A percentile compares a stretch with the other conserved stretches of the same genome.
Conservation (phyloP, 2,113 vertebrate genomes). For the Pica pica region DNA sequence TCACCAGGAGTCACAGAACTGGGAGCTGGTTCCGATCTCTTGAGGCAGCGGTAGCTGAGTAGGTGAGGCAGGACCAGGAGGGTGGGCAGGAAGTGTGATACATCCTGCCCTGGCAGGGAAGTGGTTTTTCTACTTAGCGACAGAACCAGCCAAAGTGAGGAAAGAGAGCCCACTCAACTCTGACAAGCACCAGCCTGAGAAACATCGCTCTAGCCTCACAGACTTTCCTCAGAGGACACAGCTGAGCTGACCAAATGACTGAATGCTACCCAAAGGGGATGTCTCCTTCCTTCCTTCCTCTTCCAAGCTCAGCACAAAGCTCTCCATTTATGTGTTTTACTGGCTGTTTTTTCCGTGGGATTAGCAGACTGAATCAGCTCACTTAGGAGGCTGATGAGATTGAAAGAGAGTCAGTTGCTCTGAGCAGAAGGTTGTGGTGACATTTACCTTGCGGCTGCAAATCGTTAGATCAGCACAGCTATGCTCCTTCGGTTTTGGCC, state of each 20-base stretch:
- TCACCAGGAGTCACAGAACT: not conserved
- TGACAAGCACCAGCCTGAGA: not conserved
- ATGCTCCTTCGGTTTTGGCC: not conserved
- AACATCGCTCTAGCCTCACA: not conserved
- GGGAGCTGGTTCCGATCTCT: not conserved
- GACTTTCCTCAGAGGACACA: not conserved
- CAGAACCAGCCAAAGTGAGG: not conserved
- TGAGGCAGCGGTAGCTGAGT: not conserved
- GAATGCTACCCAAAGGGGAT: not conserved
- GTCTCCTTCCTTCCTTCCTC: not conserved
- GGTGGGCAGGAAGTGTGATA: not conserved
- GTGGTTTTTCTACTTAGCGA: conserved; percentile 26
- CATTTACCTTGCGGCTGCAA: not conserved
- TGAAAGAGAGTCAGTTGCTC: not conserved
- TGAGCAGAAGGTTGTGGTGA: not conserved
- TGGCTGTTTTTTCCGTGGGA: not conserved
- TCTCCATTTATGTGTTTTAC: not conserved
- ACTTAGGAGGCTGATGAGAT: not conserved
- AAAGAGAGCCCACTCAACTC: not conserved
- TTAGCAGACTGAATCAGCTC: not conserved
- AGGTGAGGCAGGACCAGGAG: not conserved
- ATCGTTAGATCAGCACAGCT: not conserved
- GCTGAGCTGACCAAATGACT: not conserved
- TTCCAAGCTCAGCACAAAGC: not conserved
- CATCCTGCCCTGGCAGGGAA: not conserved